These are phyloP conservation scores for Synergus itoensis DNA, from an alignment of 2,888 invertebrate genomes.

Conservation along the genomic window DNA sequence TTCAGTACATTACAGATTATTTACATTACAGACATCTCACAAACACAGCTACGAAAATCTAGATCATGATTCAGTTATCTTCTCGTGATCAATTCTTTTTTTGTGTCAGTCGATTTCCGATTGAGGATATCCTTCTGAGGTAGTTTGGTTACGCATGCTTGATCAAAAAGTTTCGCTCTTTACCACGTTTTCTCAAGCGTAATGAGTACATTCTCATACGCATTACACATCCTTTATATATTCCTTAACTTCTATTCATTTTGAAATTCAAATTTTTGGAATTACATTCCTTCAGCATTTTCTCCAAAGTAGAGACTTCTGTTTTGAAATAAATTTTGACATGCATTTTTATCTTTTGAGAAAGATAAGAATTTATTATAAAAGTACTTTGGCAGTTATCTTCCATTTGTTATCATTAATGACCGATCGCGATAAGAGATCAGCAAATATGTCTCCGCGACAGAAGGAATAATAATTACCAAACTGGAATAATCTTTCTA, in stretches of 20 bases:
- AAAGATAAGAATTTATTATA: background rate
- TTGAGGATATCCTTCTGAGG: slow-evolving; percentile 6
- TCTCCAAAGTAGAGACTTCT: background rate
- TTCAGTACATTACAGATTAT: background rate
- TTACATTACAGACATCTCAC: background rate
- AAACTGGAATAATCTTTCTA: background rate
- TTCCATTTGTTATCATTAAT: background rate
- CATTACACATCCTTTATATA: background rate
- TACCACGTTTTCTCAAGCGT: background rate
- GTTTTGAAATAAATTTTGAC: too few relatives aligned
- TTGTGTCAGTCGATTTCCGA: background rate
- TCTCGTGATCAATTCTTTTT: background rate
- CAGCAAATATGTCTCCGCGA: background rate
- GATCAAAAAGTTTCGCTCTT: background rate
- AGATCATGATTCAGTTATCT: background rate
- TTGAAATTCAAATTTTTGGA: background rate
- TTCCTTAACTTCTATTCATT: background rate
- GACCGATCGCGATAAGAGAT: background rate
- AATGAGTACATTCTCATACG: background rate
- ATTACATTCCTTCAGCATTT: background rate
- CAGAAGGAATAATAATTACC: background rate
- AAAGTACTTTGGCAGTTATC: background rate
- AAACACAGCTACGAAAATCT: background rate
- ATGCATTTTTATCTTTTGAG: background rate
- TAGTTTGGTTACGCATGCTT: background rate